Evolutionary conservation across 2,113 vertebrate species (phyloP).

Genomic region (Labeo catla): DNA sequence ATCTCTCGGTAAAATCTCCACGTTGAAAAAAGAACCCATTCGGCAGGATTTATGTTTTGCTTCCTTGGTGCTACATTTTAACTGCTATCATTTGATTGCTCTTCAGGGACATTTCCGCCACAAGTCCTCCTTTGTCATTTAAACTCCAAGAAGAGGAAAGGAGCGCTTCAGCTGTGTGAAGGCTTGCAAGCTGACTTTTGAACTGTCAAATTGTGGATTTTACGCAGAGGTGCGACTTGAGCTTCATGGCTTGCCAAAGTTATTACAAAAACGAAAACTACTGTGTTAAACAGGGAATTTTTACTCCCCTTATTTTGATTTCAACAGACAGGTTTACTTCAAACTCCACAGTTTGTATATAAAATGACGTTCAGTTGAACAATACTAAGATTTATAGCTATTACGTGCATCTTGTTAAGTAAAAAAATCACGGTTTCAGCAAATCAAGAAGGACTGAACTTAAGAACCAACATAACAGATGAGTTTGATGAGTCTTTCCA

Average conservation of each 20-base stretch:
- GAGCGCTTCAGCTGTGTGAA: conserved; percentile 7
- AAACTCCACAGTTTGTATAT: neutral
- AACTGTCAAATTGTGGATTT: conserved; percentile 70
- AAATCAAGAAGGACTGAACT: neutral
- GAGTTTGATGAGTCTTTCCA: neutral
- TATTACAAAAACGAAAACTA: conserved; percentile 41
- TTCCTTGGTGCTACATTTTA: neutral
- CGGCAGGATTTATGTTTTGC: conserved; percentile 6
- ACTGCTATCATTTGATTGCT: neutral
- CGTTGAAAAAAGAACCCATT: neutral
- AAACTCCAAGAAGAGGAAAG: conserved; percentile 57
- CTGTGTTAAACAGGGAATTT: conserved; percentile 46
- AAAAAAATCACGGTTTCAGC: neutral
- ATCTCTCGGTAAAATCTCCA: conserved; percentile 10
- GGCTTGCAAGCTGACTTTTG: conserved; percentile 48
- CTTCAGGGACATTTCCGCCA: conserved; percentile 95
- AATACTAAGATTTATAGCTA: neutral
- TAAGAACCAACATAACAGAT: neutral
- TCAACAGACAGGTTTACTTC: conserved; percentile 16
- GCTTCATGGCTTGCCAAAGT: conserved; percentile 76
- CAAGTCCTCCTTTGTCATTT: conserved; percentile 97
- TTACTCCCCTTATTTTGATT: conserved; percentile 44
- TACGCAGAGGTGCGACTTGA: conserved; percentile 71
- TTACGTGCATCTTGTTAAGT: neutral
- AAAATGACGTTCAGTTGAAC: neutral